phyloP scores from a whole-genome alignment of 1,140 invertebrate genomes.

The Carposina sasakii region DNA sequence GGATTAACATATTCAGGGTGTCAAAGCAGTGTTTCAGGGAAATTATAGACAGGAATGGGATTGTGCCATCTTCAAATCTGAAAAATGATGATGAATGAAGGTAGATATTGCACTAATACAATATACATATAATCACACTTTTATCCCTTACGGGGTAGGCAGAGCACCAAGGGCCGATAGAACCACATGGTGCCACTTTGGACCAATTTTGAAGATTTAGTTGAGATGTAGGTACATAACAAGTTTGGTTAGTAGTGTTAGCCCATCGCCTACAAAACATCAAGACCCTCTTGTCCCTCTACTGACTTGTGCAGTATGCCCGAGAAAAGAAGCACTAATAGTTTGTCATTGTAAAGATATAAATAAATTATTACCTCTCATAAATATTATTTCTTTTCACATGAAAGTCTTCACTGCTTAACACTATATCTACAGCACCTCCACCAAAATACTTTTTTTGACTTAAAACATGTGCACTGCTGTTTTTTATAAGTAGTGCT shows the following conservation, averaged over 20 bases:
- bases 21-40: conserved; percentile 88
- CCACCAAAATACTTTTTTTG: conserved; percentile 91
- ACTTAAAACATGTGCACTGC: conserved; percentile 74
- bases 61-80: conserved; percentile 96
- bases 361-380: conserved; percentile 76
- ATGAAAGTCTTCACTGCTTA: conserved; percentile 81
- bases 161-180: no score
- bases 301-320: no score
- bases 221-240: no score
- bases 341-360: conserved; percentile 6
- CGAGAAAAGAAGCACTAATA: no score
- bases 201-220: no score
- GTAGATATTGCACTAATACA: no score
- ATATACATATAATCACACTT: no score
- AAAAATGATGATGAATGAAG: conserved; percentile 43
- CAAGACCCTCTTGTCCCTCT: no score
- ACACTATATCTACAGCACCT: conserved; percentile 88
- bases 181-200: no score
- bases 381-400: conserved; percentile 77
- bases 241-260: no score
- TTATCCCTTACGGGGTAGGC: no score
- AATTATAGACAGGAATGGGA: conserved; percentile 90
- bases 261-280: no score
- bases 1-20: conserved; percentile 74
- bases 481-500: conserved; percentile 86